Base-by-base conservation (phyloP, 2,888 invertebrate genomes). In the Epinotia bilunana region DNA sequence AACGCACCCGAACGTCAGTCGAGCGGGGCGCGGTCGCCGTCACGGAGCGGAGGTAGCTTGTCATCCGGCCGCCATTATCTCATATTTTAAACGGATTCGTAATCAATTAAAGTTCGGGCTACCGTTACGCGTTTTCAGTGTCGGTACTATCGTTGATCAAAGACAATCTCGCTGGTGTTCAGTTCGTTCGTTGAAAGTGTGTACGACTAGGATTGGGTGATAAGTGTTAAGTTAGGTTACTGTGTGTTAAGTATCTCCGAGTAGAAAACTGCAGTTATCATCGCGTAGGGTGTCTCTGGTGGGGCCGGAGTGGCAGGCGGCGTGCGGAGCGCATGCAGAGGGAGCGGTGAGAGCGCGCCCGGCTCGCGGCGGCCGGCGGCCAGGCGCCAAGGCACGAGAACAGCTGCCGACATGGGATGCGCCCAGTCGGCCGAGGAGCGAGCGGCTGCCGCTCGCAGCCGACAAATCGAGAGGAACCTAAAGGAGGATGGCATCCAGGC, bases 381-480 rank as follows among this genome's bases (percentile, higher is more conserved):
- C 90, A 91, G 91, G 90, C 91, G 92, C 90, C 88, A 88, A 91
- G 90, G 88, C 87, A 86, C 87, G 88, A 87, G 87, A 90, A 94
- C 92, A 91, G 91, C 93, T 89, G 91, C 94, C 93, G 93, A 91
- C 90, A 99, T 99, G 99, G 99, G 99, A 95, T 99, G 99, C 96
- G 98, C 99, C 94, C 98, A 99, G 97, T 99, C 99, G 95, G 99
- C 99, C 86, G 99, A 99, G 95, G 99, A 99, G 95, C 96, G 99
- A 95, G 98, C 98, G 90, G 99, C 99, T 89, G 96, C 98, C 94
- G 99, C 99, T 94, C 96, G 99, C 93, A 99, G 98, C 95, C 98
- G 98, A 95, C 97, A 97, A 94, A 99, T 99, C 90, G 99, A 99
- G 95, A 98, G 98, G 94, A 98, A 98, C 93, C 95, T 99, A 86